phyloP scores from a whole-genome alignment of 2,797 vertebrate genomes.

The Austrolebias charrua region DNA sequence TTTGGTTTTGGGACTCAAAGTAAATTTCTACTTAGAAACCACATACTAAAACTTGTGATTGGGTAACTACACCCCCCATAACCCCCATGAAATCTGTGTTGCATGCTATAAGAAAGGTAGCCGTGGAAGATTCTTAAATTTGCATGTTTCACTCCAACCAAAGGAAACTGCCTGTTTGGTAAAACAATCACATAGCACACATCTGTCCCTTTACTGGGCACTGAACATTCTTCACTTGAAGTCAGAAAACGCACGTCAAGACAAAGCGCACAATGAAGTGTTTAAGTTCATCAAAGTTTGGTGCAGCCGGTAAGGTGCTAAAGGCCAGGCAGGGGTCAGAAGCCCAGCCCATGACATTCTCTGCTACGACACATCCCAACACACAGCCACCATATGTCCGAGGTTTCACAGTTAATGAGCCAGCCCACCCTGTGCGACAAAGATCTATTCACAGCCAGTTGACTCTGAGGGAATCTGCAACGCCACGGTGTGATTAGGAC shows the following conservation, averaged over 20 bases:
- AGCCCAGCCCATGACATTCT: slow-evolving; percentile 76
- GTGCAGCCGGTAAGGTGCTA: slow-evolving; percentile 67
- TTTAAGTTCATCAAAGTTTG: slow-evolving; percentile 78
- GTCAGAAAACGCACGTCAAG: slow-evolving; percentile 46
- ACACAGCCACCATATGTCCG: slow-evolving; percentile 82
- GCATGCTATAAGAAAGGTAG: too few species aligned
- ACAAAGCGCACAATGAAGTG: slow-evolving; percentile 71
- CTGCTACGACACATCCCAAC: slow-evolving; percentile 61
- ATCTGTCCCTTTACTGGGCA: slow-evolving; percentile 54
- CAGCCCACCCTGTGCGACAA: slow-evolving; percentile 76
- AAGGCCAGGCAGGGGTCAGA: slow-evolving; percentile 69
- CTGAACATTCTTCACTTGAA: slow-evolving; percentile 42
- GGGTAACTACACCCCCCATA: too few species aligned
- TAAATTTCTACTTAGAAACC: too few species aligned
- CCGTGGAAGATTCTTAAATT: slow-evolving; percentile 3
- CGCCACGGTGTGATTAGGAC: slow-evolving; percentile 70
- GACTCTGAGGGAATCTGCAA: slow-evolving; percentile 70
- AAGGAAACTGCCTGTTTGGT: slow-evolving; percentile 37
- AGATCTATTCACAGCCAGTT: slow-evolving; percentile 72
- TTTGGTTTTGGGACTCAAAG: too few species aligned
- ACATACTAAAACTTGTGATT: too few species aligned
- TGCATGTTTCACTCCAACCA: slow-evolving; percentile 27
- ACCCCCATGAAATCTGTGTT: too few species aligned
- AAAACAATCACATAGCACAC: slow-evolving; percentile 60
- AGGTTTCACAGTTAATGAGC: slow-evolving; percentile 73